Evolutionary conservation across 2,888 invertebrate genomes (phyloP).

Genomic region (Dasysyrphus tricinctus): DNA sequence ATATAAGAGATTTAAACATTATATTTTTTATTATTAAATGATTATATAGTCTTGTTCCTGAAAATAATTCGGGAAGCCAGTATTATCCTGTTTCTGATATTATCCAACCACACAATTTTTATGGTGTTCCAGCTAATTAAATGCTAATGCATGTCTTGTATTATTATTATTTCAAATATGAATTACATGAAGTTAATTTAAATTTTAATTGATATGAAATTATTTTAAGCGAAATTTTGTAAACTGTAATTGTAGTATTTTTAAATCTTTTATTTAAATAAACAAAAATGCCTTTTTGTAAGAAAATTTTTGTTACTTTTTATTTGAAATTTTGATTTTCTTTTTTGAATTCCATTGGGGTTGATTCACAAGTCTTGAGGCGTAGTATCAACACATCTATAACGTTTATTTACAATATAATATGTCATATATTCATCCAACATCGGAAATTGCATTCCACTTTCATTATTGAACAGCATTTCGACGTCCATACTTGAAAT

Average conservation of each 20-base stretch:
- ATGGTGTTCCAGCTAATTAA: conserved; percentile 59
- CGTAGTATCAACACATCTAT: no score
- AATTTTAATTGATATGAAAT: not conserved
- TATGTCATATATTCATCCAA: no score
- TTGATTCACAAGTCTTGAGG: no score
- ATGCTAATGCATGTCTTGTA: not conserved
- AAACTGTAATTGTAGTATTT: not conserved
- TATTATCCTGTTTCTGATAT: conserved; percentile 25
- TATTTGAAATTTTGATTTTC: no score
- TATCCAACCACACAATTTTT: conserved; percentile 41
- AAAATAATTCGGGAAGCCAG: not conserved
- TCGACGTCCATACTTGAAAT: no score
- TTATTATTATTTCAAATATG: not conserved
- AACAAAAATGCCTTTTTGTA: not conserved
- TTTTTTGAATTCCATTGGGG: no score
- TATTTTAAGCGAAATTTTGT: not conserved
- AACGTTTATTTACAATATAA: no score
- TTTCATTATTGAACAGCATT: no score
- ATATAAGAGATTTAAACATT: not conserved
- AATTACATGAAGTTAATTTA: not conserved
- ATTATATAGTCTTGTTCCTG: not conserved
- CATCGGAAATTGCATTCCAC: no score
- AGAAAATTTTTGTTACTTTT: not conserved
- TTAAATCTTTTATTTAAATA: not conserved
- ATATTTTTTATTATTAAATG: not conserved